These are phyloP conservation scores for Agrilus planipennis DNA, from an alignment of 1,140 invertebrate species.

Conservation along the genomic window DNA sequence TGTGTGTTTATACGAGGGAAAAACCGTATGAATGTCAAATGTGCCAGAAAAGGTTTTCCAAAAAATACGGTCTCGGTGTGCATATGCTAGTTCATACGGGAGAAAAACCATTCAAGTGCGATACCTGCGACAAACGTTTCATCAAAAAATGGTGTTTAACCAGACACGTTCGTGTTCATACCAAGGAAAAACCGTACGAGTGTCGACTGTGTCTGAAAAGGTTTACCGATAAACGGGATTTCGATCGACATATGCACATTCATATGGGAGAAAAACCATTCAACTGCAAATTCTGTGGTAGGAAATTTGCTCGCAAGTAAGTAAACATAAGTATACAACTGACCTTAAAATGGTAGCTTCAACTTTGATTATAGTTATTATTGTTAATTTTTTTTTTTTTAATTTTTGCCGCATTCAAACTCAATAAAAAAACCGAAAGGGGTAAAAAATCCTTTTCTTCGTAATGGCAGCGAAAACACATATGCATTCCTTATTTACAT, in stretches of 20 bases:
- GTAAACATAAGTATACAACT: constrained; percentile 48
- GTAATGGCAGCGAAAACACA: no score
- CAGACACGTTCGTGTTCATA: neutral
- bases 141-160: neutral
- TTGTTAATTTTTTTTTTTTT: no score
- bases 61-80: neutral
- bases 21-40: neutral
- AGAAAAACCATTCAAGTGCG: constrained; percentile 10
- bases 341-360: constrained; percentile 44
- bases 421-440: no score
- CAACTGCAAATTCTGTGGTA: constrained; percentile 36
- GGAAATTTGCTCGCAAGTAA: constrained; percentile 53
- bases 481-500: no score
- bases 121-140: constrained; percentile 8
- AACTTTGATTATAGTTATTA: no score
- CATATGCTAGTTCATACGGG: constrained; percentile 8
- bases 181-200: constrained; percentile 48
- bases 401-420: no score
- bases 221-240: constrained; percentile 21
- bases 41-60: constrained; percentile 3
- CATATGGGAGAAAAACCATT: constrained; percentile 31
- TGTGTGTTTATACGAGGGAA: no score
- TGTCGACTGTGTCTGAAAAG: constrained; percentile 40
- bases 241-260: constrained; percentile 32
- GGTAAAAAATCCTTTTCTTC: no score